These are phyloP conservation scores for Brachyrhaphis roseni DNA, from an alignment of 2,797 vertebrate species.

Conservation along the genomic window DNA sequence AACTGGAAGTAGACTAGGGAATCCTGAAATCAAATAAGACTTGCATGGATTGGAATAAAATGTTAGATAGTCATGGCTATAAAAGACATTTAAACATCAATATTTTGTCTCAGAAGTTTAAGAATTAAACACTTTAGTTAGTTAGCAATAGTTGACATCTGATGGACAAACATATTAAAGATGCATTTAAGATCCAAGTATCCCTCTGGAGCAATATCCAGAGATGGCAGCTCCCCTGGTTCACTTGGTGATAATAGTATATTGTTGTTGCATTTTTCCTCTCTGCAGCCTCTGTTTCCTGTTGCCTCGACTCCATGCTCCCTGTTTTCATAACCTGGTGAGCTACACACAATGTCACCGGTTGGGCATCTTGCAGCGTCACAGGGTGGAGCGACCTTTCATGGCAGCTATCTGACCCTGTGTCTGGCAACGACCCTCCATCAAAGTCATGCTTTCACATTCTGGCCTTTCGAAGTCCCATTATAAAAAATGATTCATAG, in stretches of 20 bases:
- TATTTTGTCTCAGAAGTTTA: slow-evolving; percentile 14
- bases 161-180: slow-evolving; percentile 12
- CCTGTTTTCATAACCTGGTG: slow-evolving; percentile 70
- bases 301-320: slow-evolving; percentile 61
- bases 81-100: no score
- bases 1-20: neutral
- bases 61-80: neutral
- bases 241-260: slow-evolving; percentile 54
- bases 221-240: slow-evolving; percentile 46
- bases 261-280: slow-evolving; percentile 50
- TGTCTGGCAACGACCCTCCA: slow-evolving; percentile 71
- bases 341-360: slow-evolving; percentile 59
- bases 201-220: slow-evolving; percentile 50
- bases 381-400: slow-evolving; percentile 60
- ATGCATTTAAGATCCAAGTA: slow-evolving; percentile 30
- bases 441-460: slow-evolving; percentile 75
- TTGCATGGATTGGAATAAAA: neutral
- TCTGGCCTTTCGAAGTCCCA: slow-evolving; percentile 63
- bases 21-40: neutral
- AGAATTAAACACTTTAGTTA: slow-evolving; percentile 15
- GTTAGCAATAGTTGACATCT: neutral
- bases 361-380: slow-evolving; percentile 57
- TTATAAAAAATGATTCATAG: slow-evolving; percentile 61
- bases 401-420: slow-evolving; percentile 75
- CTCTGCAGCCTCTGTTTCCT: slow-evolving; percentile 71